Evolutionary conservation across 2,797 vertebrate genomes (phyloP).

Genomic region (Taenioides sp.): DNA sequence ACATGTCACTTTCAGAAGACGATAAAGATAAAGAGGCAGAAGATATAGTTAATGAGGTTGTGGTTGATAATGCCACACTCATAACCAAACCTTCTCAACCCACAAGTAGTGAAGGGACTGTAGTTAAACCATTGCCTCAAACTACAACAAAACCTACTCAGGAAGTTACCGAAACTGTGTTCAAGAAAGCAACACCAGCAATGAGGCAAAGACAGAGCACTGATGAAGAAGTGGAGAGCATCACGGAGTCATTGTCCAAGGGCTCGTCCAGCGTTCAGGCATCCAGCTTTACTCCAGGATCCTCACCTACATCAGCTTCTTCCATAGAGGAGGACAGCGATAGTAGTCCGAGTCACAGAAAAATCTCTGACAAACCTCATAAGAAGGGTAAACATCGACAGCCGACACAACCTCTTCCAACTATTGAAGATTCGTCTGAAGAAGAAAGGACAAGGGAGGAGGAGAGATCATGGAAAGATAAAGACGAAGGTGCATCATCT

Average conservation of each 20-base stretch:
- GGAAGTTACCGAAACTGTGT: constrained; percentile 49
- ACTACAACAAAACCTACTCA: constrained; percentile 72
- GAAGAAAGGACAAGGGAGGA: constrained; percentile 88
- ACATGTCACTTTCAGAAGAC: constrained; percentile 87
- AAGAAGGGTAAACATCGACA: constrained; percentile 91
- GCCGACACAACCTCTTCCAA: constrained; percentile 87
- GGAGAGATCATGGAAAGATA: constrained; percentile 83
- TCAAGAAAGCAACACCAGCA: constrained; percentile 65
- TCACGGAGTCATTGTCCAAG: constrained; percentile 92
- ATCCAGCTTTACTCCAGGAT: constrained; percentile 91
- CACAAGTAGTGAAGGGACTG: constrained; percentile 80
- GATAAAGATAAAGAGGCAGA: constrained; percentile 81
- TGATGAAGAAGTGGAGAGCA: constrained; percentile 89
- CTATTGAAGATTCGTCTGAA: constrained; percentile 95
- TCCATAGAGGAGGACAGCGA: constrained; percentile 98
- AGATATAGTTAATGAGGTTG: constrained; percentile 69
- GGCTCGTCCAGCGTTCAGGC: constrained; percentile 93
- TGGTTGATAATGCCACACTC: constrained; percentile 64
- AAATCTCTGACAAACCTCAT: constrained; percentile 87
- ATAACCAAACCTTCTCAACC: constrained; percentile 70
- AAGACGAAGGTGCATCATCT: constrained; percentile 81
- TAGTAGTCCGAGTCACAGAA: constrained; percentile 91
- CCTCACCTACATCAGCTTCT: constrained; percentile 94
- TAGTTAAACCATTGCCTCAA: constrained; percentile 72
- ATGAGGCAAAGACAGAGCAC: constrained; percentile 67